Evolutionary conservation across 2,888 invertebrate genomes (phyloP).

Genomic region (Ceriagrion tenellum): DNA sequence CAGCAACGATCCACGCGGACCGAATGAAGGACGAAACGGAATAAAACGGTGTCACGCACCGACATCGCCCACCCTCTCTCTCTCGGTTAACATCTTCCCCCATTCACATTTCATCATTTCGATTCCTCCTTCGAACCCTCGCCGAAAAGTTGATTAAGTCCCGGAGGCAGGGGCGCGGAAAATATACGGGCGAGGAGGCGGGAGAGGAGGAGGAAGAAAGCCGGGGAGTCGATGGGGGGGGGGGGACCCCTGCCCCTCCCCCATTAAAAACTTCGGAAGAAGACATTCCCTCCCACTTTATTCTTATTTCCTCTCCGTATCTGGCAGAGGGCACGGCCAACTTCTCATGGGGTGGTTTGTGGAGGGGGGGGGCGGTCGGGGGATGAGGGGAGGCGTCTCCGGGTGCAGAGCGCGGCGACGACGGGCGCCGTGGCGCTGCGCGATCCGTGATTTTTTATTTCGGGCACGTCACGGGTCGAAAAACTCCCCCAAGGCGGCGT

Average conservation of each 20-base stretch:
- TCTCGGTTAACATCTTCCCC: background rate
- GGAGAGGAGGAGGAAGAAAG: background rate
- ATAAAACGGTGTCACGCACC: too few species aligned
- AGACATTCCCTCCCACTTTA: constrained; percentile 1
- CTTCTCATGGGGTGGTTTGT: background rate
- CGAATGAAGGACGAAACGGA: too few species aligned
- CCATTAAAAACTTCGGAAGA: constrained; percentile 16
- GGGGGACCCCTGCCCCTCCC: background rate
- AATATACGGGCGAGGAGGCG: constrained; percentile 41
- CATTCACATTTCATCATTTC: constrained; percentile 36
- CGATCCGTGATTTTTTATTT: constrained; percentile 3
- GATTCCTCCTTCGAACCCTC: constrained; percentile 26
- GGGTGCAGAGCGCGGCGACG: too few species aligned
- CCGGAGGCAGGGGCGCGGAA: constrained; percentile 44
- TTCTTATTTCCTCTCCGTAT: background rate
- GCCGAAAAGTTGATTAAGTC: constrained; percentile 61
- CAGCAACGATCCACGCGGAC: too few species aligned
- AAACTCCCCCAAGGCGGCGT: background rate
- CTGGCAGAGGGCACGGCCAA: background rate
- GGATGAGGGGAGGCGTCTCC: too few species aligned
- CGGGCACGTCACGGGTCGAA: background rate
- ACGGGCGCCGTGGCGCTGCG: background rate
- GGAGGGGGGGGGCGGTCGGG: too few species aligned
- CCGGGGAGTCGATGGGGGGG: background rate
- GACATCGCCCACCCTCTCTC: too few species aligned